These are phyloP conservation scores for Passer montanus DNA, from an alignment of 2,113 vertebrate species.

Conservation along the genomic window DNA sequence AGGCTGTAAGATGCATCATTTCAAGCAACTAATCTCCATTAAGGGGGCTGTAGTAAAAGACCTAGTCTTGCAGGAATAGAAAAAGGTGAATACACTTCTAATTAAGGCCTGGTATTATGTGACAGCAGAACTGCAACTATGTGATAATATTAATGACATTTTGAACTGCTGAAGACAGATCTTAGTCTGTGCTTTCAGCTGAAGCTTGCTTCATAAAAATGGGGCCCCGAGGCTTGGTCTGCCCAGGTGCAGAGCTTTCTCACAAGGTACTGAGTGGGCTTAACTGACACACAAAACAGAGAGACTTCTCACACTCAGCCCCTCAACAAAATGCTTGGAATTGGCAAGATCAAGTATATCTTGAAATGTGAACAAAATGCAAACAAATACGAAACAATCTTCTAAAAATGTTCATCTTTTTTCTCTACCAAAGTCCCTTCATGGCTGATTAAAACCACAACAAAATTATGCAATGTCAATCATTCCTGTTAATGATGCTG, in stretches of 20 bases:
- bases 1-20: constrained; percentile 16
- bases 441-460: background rate
- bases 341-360: background rate
- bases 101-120: background rate
- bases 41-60: background rate
- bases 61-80: background rate
- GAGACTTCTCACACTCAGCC: background rate
- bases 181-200: background rate
- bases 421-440: background rate
- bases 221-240: background rate
- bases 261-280: background rate
- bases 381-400: background rate
- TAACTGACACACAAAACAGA: background rate
- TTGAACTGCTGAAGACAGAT: background rate
- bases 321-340: background rate
- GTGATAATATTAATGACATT: background rate
- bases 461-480: background rate
- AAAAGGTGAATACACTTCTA: background rate
- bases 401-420: background rate
- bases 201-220: background rate
- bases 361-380: background rate
- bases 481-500: background rate
- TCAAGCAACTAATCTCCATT: background rate
- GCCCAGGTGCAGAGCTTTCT: background rate
- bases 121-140: background rate